A percentile compares a stretch with the other conserved stretches of the same genome.
These are phyloP conservation scores for Apodemus sylvaticus DNA, from an alignment of 2,113 vertebrate genomes.

Conservation along the genomic window DNA sequence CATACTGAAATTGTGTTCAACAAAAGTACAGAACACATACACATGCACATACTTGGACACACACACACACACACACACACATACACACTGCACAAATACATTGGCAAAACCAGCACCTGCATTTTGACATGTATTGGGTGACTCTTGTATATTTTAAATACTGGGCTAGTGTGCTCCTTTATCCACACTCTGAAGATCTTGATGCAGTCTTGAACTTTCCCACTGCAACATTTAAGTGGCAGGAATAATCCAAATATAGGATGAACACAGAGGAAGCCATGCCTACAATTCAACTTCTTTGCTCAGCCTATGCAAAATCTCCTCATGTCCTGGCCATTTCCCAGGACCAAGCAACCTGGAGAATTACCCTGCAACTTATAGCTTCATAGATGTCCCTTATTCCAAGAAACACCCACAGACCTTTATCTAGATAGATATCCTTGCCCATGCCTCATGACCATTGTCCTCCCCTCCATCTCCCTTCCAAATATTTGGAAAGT, in stretches of 20 bases:
- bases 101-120: not conserved
- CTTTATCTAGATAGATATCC: not conserved
- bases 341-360: not conserved
- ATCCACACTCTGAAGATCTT: not conserved
- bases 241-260: not conserved
- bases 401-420: not conserved
- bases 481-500: not conserved
- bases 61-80: not conserved
- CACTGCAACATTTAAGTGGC: not conserved
- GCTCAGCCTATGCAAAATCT: not conserved
- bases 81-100: not conserved
- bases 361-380: not conserved
- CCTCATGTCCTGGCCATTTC: not conserved
- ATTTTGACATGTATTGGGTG: not conserved
- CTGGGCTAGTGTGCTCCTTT: not conserved
- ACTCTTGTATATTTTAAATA: not conserved
- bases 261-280: not conserved
- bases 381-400: not conserved
- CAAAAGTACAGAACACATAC: not conserved
- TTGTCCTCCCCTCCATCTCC: not conserved
- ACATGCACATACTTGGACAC: too few relatives aligned
- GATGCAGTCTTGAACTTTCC: not conserved
- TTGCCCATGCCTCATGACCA: not conserved
- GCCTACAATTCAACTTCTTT: not conserved
- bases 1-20: not conserved